Conservation (phyloP, 1,140 invertebrate species). For the Pogonognathellus flavescens region DNA sequence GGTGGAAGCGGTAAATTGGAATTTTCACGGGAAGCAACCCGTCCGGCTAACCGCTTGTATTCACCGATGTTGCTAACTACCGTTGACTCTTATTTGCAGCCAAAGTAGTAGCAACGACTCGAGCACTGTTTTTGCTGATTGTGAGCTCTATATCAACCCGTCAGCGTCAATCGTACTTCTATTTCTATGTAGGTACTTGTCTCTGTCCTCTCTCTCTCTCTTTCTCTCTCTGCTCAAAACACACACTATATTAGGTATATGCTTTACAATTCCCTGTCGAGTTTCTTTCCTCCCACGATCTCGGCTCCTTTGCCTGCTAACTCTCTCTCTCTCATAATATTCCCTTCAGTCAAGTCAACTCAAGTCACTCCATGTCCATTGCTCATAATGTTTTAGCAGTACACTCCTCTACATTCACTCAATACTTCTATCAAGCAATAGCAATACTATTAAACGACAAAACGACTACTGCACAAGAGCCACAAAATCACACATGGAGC, state of each 20-base stretch:
- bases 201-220: not conserved
- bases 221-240: not conserved
- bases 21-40: constrained; percentile 35
- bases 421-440: not conserved
- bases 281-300: constrained; percentile 7
- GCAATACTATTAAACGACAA: not conserved
- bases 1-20: constrained; percentile 35
- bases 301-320: not conserved
- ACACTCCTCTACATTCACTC: not conserved
- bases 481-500: not conserved
- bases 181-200: not conserved
- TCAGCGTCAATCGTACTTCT: constrained; percentile 3
- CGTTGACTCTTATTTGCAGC: not conserved
- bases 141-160: not conserved
- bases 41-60: not conserved
- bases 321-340: not conserved
- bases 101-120: not conserved
- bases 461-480: not conserved
- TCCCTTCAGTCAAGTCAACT: not conserved
- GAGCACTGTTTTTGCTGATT: not conserved
- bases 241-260: not conserved
- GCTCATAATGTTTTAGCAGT: not conserved
- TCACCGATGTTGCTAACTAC: constrained; percentile 37
- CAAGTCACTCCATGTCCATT: not conserved
- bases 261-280: constrained; percentile 3